These are phyloP conservation scores for Chrysolina oricalcia DNA, from an alignment of 2,888 invertebrate species.

Conservation along the genomic window DNA sequence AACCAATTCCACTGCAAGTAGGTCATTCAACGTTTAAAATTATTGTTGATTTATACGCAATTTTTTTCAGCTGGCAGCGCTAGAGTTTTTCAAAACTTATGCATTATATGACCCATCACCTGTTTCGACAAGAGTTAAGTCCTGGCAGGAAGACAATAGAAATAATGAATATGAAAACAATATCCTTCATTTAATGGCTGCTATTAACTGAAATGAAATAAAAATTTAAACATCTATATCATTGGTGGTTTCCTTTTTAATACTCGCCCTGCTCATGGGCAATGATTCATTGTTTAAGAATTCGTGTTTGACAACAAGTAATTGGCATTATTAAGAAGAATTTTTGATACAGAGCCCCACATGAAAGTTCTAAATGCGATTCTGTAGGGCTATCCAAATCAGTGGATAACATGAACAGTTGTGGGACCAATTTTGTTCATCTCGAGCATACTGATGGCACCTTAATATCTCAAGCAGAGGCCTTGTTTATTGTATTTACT, in stretches of 20 bases:
- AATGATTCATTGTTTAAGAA: neutral
- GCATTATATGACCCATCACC: conserved; percentile 71
- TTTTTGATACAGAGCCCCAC: no score
- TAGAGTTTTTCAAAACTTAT: conserved; percentile 74
- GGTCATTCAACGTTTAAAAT: conserved; percentile 23
- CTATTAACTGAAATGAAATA: conserved; percentile 32
- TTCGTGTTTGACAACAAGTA: no score
- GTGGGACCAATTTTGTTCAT: no score
- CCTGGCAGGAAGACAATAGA: conserved; percentile 43
- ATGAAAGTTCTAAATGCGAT: no score
- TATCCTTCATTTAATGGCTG: conserved; percentile 32
- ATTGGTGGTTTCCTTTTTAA: neutral
- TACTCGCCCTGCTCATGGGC: neutral
- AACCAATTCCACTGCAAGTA: conserved; percentile 80
- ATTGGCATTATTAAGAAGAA: no score
- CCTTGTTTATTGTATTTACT: no score
- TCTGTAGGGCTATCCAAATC: no score
- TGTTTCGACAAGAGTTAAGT: conserved; percentile 56
- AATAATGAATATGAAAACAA: conserved; percentile 58
- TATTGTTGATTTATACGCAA: neutral
- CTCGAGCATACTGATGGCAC: no score
- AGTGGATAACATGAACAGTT: no score
- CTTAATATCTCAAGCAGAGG: no score
- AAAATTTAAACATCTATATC: conserved; percentile 3
- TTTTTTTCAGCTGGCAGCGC: conserved; percentile 72